Conservation (phyloP, 2,797 vertebrate species). For the Tenualosa ilisha region DNA sequence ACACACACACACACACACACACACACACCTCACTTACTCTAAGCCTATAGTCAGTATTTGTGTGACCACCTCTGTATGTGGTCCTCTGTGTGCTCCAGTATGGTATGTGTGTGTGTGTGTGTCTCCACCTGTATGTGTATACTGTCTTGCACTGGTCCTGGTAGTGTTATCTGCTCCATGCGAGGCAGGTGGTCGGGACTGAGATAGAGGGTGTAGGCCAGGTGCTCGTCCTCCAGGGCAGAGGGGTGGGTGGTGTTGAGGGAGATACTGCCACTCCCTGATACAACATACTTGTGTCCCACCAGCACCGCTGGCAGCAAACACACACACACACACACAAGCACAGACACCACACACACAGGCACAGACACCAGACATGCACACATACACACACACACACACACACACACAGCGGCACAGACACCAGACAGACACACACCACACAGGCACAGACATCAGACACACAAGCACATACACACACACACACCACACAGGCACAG, state of each 20-base stretch:
- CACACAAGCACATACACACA: background rate
- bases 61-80: background rate
- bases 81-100: too few species aligned
- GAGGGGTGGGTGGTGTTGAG: constrained; percentile 82
- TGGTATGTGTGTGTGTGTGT: background rate
- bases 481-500: too few species aligned
- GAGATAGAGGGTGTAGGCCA: constrained; percentile 83
- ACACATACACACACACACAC: too few species aligned
- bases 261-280: constrained; percentile 78
- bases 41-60: too few species aligned
- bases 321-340: constrained; percentile 2
- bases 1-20: background rate
- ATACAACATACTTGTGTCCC: constrained; percentile 77
- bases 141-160: constrained; percentile 77
- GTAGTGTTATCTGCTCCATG: constrained; percentile 80
- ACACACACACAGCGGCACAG: background rate
- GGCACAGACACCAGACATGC: background rate
- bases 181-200: constrained; percentile 80
- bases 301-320: constrained; percentile 78
- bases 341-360: background rate
- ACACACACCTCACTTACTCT: too few species aligned
- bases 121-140: constrained; percentile 83
- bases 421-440: background rate
- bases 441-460: background rate
- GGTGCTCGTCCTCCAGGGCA: constrained; percentile 79